phyloP scores from a whole-genome alignment of 2,113 vertebrate species.

The Trochalopteron elliotii region DNA sequence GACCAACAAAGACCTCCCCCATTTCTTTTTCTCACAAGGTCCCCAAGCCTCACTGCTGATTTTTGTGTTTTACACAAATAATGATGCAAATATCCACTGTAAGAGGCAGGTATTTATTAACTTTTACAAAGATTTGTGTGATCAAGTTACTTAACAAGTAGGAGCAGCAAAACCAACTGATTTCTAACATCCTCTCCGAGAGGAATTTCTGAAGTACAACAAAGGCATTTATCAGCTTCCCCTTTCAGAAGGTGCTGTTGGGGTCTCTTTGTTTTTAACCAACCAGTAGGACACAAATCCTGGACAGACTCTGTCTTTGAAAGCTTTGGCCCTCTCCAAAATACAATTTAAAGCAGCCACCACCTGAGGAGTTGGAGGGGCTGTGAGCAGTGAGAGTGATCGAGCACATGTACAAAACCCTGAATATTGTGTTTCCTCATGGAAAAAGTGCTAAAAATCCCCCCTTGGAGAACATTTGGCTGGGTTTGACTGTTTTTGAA shows the following conservation, averaged over 20 bases:
- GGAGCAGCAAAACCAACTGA: neutral
- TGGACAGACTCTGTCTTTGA: neutral
- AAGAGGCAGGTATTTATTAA: neutral
- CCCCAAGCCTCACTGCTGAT: neutral
- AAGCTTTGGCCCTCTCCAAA: neutral
- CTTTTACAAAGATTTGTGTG: neutral
- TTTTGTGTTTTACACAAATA: neutral
- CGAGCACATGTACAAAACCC: fast-evolving
- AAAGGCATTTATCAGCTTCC: neutral
- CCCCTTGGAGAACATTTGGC: neutral
- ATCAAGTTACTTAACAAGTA: neutral
- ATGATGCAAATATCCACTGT: neutral
- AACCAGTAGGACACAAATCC: neutral
- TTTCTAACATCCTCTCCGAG: neutral
- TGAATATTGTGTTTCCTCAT: neutral
- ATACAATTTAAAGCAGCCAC: neutral
- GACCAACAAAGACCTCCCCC: neutral
- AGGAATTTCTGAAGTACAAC: neutral
- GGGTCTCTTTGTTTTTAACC: neutral
- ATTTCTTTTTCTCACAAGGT: neutral
- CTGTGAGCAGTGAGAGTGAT: neutral
- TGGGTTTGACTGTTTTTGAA: neutral
- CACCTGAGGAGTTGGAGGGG: neutral
- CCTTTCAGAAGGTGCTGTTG: neutral
- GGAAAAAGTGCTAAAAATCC: neutral